Evolutionary conservation across 2,888 invertebrate species (phyloP).

Genomic region (Eupithecia abbreviata): DNA sequence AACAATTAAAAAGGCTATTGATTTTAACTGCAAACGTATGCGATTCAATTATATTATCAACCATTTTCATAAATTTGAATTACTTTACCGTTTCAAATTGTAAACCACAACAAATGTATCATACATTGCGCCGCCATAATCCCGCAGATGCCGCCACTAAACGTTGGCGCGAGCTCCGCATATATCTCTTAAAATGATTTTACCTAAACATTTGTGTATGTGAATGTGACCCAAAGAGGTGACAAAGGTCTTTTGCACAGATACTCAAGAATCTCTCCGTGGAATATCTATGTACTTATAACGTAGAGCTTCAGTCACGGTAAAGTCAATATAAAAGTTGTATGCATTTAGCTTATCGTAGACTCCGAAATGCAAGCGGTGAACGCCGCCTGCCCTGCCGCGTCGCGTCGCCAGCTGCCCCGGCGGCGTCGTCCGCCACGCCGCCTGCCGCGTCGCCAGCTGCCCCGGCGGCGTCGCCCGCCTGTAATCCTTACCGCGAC

Average conservation of each 20-base stretch:
- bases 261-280: background rate
- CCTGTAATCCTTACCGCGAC: background rate
- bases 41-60: background rate
- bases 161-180: conserved; percentile 7
- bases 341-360: background rate
- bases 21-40: background rate
- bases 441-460: no score
- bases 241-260: background rate
- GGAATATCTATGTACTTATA: background rate
- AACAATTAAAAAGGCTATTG: background rate
- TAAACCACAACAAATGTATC: conserved; percentile 11
- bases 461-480: background rate
- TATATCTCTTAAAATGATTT: conserved; percentile 20
- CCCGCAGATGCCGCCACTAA: conserved; percentile 13
- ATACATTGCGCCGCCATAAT: conserved; percentile 15
- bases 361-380: background rate
- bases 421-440: background rate
- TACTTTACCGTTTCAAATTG: background rate
- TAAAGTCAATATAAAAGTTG: background rate
- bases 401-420: no score
- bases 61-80: background rate
- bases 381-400: no score
- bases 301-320: background rate
- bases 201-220: background rate
- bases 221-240: background rate